Base-by-base conservation (phyloP, 2,113 vertebrate genomes). In the Bostrychus sinensis region DNA sequence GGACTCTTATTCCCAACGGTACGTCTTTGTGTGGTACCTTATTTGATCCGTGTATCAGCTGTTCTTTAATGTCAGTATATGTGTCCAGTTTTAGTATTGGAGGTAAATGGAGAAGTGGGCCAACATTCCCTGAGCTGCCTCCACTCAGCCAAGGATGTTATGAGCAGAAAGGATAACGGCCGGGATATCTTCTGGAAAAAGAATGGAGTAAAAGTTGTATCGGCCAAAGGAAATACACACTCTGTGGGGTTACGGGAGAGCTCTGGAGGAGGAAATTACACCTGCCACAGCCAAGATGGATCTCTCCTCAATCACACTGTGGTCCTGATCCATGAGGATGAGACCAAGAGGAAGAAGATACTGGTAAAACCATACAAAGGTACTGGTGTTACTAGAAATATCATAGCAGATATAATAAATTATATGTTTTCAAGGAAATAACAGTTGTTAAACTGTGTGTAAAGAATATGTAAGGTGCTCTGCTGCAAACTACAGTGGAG, bases 251-350 rank as follows among this genome's bases (percentile, higher is more conserved):
- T 90, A 17, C 28, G 74, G 53, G 86, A 88, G 46, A 83, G 75
- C 39, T 50, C 53, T 5, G 87, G 83, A 32, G 83, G 89, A 16
- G 89, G 88, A 17, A 85, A 79, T 69, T 90, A 88, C 80, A 87
- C 63, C 60, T 90, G 89, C 66, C 66, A 89, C 85, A 50, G 28
- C 23, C 7, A 50, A 48, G 64, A 85, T 0, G 83, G 85, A 16
- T 57, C 83, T 0, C 69, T 90, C 11, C 70, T 90, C 19, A 88
- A 89, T 66, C 30, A 87, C 56, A 90, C 85, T 0, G 22, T 62
- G 58, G 80, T 90, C 23, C 79, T 90, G 58, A 79, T 90, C 66
- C 56, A 61, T 17, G 67, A 79, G 17, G 19, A 66, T 0, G 0
- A 61, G 6, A 48, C 20, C 5, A 23, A 43, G 9, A 63, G 2